Conservation (phyloP, 1,140 invertebrate species). For the Drosophila yakuba region DNA sequence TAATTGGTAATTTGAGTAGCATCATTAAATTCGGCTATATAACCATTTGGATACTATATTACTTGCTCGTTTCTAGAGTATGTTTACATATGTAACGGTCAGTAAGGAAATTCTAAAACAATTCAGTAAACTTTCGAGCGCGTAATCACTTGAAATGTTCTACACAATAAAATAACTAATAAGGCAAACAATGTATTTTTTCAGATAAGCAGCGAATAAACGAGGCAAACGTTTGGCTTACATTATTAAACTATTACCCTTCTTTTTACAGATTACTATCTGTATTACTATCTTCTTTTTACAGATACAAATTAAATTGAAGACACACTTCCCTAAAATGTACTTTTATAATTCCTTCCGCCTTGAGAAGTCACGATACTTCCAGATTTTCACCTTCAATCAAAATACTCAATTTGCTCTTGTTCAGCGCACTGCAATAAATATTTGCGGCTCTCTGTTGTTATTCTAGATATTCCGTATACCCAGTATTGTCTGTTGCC, state of each 20-base stretch:
- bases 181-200: too few species aligned
- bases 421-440: not conserved
- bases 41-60: not conserved
- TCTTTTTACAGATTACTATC: too few species aligned
- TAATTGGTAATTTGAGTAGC: not conserved
- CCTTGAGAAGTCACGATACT: too few species aligned
- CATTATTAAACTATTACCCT: too few species aligned
- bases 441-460: conserved; percentile 17
- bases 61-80: not conserved
- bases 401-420: not conserved
- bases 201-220: too few species aligned
- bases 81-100: not conserved
- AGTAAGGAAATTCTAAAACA: not conserved
- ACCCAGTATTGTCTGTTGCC: conserved; percentile 1
- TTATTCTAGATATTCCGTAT: conserved; percentile 10
- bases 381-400: too few species aligned
- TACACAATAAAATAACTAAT: too few species aligned
- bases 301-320: too few species aligned
- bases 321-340: too few species aligned
- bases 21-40: not conserved
- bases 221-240: too few species aligned
- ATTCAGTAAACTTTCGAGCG: not conserved
- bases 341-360: too few species aligned
- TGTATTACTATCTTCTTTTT: too few species aligned
- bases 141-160: not conserved